Conservation (phyloP, 2,113 vertebrate species). For the Upupa epops region DNA sequence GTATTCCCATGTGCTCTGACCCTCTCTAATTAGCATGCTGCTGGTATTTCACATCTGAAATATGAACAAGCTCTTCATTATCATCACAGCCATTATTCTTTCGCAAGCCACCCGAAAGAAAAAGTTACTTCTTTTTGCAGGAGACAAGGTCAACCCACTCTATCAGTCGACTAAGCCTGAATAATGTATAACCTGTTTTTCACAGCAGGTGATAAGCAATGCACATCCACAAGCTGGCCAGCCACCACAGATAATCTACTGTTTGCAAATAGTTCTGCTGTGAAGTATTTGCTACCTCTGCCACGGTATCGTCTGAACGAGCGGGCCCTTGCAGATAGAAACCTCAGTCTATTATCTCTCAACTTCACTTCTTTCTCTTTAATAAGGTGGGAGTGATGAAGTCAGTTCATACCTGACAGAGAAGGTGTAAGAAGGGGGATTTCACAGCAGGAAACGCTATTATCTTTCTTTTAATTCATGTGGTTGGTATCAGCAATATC, state of each 20-base stretch:
- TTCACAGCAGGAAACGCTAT: background rate
- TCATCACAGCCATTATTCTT: conserved; percentile 42
- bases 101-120: conserved; percentile 17
- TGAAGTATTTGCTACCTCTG: conserved; percentile 38
- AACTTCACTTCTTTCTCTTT: background rate
- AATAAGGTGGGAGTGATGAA: conserved; percentile 22
- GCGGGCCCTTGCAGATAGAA: background rate
- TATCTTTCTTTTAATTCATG: background rate
- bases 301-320: background rate
- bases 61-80: conserved; percentile 63
- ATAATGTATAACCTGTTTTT: conserved; percentile 56
- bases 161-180: conserved; percentile 38
- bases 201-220: conserved; percentile 31
- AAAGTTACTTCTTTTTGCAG: conserved; percentile 41
- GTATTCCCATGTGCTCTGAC: conserved; percentile 8
- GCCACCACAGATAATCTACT: conserved; percentile 18
- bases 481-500: background rate
- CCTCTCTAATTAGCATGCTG: conserved; percentile 46
- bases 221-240: background rate
- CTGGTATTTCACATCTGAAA: conserved; percentile 41
- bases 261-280: conserved; percentile 33
- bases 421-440: background rate
- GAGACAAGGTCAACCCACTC: conserved; percentile 59
- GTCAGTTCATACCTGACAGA: background rate
- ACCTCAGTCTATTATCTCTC: background rate